These are phyloP conservation scores for Lepus townsendii DNA, from an alignment of 2,797 vertebrate species.

Conservation along the genomic window DNA sequence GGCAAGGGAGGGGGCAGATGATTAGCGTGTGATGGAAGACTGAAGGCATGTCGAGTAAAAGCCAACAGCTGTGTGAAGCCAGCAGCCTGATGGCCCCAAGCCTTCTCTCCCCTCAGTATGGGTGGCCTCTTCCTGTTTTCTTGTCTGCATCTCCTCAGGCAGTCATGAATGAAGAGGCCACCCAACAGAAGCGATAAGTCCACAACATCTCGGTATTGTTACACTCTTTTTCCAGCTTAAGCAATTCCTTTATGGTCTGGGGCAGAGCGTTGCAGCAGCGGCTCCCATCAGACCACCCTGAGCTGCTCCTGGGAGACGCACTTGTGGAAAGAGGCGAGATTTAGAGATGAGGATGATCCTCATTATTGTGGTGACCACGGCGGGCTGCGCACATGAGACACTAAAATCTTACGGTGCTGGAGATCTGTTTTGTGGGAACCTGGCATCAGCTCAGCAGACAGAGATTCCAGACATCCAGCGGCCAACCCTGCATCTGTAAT, in stretches of 20 bases:
- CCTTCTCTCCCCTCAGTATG: slow-evolving; percentile 61
- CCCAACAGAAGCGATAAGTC: slow-evolving; percentile 68
- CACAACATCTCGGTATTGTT: not conserved
- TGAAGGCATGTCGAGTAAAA: slow-evolving; percentile 61
- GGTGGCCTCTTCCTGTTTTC: slow-evolving; percentile 76
- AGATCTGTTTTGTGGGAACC: slow-evolving; percentile 62
- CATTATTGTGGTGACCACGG: not conserved
- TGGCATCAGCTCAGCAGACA: slow-evolving; percentile 56
- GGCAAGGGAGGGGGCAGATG: not conserved
- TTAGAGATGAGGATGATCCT: slow-evolving; percentile 55
- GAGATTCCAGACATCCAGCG: slow-evolving; percentile 26
- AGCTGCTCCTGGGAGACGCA: slow-evolving; percentile 64
- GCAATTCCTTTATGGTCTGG: slow-evolving; percentile 45
- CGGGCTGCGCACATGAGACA: not conserved
- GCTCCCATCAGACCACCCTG: slow-evolving; percentile 63
- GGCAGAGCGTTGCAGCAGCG: slow-evolving; percentile 41
- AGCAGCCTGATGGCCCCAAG: slow-evolving; percentile 53
- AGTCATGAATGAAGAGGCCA: slow-evolving; percentile 77
- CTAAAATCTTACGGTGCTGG: not conserved
- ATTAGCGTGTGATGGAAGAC: slow-evolving; percentile 53
- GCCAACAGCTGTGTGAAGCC: slow-evolving; percentile 62
- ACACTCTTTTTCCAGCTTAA: slow-evolving; percentile 1
- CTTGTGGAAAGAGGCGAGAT: slow-evolving; percentile 57
- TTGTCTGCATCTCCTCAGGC: slow-evolving; percentile 71
- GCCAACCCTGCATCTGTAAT: not conserved